Conservation (phyloP, 2,888 invertebrate genomes). For the Eurytoma californica region DNA sequence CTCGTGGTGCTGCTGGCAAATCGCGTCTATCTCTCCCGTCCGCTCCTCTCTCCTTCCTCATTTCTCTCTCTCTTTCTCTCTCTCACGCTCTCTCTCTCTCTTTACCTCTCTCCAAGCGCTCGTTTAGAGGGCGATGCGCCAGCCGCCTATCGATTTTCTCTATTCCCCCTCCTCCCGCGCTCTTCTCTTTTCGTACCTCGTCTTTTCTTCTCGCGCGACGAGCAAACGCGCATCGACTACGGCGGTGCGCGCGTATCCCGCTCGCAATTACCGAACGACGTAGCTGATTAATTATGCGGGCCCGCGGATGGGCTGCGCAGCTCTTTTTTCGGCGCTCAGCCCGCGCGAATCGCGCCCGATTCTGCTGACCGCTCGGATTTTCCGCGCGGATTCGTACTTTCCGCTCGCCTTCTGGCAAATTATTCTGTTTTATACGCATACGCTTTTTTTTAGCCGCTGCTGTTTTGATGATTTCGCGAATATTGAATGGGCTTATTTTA, state of each 20-base stretch:
- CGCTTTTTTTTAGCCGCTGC: slow-evolving; percentile 10
- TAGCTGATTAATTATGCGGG: slow-evolving; percentile 23
- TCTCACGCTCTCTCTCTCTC: slow-evolving; percentile 14
- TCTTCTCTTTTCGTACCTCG: background rate
- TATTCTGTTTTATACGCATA: slow-evolving; percentile 17
- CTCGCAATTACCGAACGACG: background rate
- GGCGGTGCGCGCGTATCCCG: background rate
- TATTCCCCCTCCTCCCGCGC: slow-evolving; percentile 8
- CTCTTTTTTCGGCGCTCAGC: background rate
- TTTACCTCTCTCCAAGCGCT: slow-evolving; percentile 21
- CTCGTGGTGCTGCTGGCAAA: slow-evolving; percentile 33
- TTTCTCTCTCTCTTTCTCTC: slow-evolving; percentile 26
- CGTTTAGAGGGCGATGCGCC: slow-evolving; percentile 24
- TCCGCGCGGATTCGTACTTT: slow-evolving; percentile 37
- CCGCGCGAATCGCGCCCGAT: background rate
- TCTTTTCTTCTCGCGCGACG: background rate
- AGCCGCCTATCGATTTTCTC: slow-evolving; percentile 45
- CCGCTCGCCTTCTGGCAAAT: slow-evolving; percentile 47
- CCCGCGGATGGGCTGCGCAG: slow-evolving; percentile 2
- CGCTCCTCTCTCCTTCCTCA: background rate
- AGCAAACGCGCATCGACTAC: background rate
- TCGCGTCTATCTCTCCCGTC: slow-evolving; percentile 32
- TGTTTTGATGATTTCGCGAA: background rate
- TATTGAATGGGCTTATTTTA: background rate
- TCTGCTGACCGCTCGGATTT: slow-evolving; percentile 33